Conservation (phyloP, 1,140 invertebrate genomes). For the Eriocheir sinensis region DNA sequence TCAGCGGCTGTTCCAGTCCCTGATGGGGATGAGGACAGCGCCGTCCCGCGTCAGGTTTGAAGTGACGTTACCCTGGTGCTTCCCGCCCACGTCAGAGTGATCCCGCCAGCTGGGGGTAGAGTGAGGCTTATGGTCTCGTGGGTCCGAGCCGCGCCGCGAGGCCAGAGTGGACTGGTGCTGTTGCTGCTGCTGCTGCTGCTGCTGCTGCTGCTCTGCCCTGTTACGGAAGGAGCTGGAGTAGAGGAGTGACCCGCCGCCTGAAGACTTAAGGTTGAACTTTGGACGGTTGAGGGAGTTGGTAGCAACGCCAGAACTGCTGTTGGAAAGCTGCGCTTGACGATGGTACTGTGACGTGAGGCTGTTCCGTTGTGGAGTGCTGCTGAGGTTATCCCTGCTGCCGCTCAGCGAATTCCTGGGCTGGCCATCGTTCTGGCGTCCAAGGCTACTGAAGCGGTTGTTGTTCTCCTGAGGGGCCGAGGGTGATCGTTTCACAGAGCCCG, state of each 20-base stretch:
- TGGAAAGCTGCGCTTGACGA: conserved; percentile 56
- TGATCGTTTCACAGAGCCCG: conserved; percentile 66
- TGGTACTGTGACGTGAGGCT: conserved; percentile 70
- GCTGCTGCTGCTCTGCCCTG: conserved; percentile 38
- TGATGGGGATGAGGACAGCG: conserved; percentile 74
- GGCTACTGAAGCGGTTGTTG: conserved; percentile 65
- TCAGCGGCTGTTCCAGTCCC: conserved; percentile 78
- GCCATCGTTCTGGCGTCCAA: conserved; percentile 60
- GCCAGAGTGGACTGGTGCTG: background rate
- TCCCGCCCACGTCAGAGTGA: conserved; percentile 55
- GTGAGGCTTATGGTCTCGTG: background rate
- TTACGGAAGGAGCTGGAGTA: conserved; percentile 78
- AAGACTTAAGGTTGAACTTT: conserved; percentile 75
- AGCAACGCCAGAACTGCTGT: conserved; percentile 38
- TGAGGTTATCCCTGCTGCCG: conserved; percentile 52
- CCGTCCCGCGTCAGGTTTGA: conserved; percentile 66
- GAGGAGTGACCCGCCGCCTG: conserved; percentile 63
- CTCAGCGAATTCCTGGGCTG: conserved; percentile 24
- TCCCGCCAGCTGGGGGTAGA: conserved; percentile 49
- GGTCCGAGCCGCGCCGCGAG: conserved; percentile 58
- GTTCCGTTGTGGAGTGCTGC: conserved; percentile 60
- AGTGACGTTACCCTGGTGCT: conserved; percentile 51
- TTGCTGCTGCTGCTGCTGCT: background rate
- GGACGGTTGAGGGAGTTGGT: conserved; percentile 66
- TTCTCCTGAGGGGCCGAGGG: conserved; percentile 68